Base-by-base conservation (phyloP, 2,888 invertebrate species). In the Cactoblastis cactorum region DNA sequence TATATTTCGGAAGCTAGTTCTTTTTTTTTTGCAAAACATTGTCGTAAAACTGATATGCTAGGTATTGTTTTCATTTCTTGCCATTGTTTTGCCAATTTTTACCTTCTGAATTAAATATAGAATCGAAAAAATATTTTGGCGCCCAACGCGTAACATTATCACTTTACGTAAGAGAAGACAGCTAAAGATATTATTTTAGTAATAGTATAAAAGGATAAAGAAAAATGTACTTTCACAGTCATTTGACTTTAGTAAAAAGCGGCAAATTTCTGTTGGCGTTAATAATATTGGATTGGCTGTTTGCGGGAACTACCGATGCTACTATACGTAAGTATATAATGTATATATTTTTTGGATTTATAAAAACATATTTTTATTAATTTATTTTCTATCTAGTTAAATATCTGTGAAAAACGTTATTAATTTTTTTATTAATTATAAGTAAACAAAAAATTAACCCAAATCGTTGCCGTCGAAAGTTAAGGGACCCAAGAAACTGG, bases 271-370 rank as follows among this genome's bases (percentile, higher is more conserved):
- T 86, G 56, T 54, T 85, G 50, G 74, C 77, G 33, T 56, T 84
- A 48, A 61, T 85, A 49, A 70, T 84, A 54, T 68, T 85, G 82
- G 85, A 86, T 78, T 85, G 81, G 79, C 64, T 85, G 53, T 69
- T 84, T 32, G 74, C 83, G 37, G 73, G 71, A 41, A 73, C 79
- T n/a, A 84, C 82, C 15, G 73, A 77, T 62, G 85, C 86, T 45
- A 78, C 82, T 0, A 69, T 77, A 52, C 82, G 86, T 87, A 66
- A 85, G 86, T 85, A 64, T 56, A 51, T 55, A 18, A 35, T 14
- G 9, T 19, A 14, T 24, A 22, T n/a, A 11, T 19, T 3, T 39
- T 4, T 37, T 15, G n/a, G n/a, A n/a, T n/a, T n/a, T n/a, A n/a
- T n/a, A n/a, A n/a, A n/a, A n/a, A n/a, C n/a, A n/a, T n/a, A n/a